phyloP scores from a whole-genome alignment of 2,113 vertebrate species.

The Forbesichthys papilliferus region DNA sequence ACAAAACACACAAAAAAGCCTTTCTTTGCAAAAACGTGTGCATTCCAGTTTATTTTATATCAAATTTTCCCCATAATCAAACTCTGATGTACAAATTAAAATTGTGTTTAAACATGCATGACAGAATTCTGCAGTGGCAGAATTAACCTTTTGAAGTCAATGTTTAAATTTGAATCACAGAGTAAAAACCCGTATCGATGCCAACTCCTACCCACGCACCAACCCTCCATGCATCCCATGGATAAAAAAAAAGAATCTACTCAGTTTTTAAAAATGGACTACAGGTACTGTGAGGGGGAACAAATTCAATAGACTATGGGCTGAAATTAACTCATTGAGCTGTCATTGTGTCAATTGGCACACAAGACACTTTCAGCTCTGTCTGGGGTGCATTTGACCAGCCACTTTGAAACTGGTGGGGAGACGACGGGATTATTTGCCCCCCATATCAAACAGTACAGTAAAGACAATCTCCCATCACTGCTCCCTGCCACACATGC shows the following conservation, averaged over 20 bases:
- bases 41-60: slow-evolving; percentile 87
- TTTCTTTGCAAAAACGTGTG: slow-evolving; percentile 73
- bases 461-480: slow-evolving; percentile 44
- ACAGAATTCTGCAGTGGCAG: slow-evolving; percentile 64
- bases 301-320: slow-evolving; percentile 25
- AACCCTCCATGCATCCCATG: slow-evolving; percentile 42
- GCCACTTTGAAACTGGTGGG: slow-evolving; percentile 15
- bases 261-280: slow-evolving; percentile 26
- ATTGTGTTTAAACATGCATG: slow-evolving; percentile 79
- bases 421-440: not conserved
- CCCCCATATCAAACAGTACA: not conserved
- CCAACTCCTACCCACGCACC: slow-evolving; percentile 51
- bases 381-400: slow-evolving; percentile 25
- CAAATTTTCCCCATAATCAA: slow-evolving; percentile 83
- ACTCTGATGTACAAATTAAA: slow-evolving; percentile 86
- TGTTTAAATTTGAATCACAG: slow-evolving; percentile 64
- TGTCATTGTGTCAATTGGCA: slow-evolving; percentile 40
- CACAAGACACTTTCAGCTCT: slow-evolving; percentile 49
- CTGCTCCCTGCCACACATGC: slow-evolving; percentile 62
- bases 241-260: slow-evolving; percentile 56
- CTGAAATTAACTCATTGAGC: slow-evolving; percentile 35
- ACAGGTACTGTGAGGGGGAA: slow-evolving; percentile 47
- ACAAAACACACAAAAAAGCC: slow-evolving; percentile 34
- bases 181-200: slow-evolving; percentile 76
- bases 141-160: slow-evolving; percentile 61